Evolutionary conservation across 2,888 invertebrate genomes (phyloP), one percentile per base, ranked within the genome.

Genomic region (Agrotis segetum): DNA sequence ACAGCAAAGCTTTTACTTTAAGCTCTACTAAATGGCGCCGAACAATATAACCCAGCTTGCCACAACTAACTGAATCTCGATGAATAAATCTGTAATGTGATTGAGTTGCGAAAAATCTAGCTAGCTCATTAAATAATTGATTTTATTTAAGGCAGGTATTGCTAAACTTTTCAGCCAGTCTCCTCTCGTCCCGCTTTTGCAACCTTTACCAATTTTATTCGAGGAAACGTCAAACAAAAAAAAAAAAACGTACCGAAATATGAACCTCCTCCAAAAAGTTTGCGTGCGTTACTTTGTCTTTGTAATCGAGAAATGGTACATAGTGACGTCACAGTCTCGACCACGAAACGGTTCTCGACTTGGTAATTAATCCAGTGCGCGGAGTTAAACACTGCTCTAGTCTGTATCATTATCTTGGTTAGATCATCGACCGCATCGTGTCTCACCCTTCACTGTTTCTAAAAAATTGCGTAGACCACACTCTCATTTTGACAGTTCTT

Each of bases 381-480:
- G 62, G 67, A 74, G 62, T 67, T 75, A 72, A 77, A 67, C 71
- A 74, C 81, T 50, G 62, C 40, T 68, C 71, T 67, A 69, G 63
- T 77, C 72, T 71, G 64, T 77, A 75, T 74, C 63, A 83, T 82
- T 83, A 88, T 85, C 83, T 85, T 59, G 76, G 71, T 82, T 83
- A 84, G 86, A 87, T 88, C 86, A 84, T 87, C 79, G 86, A 87
- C 85, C 88, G 82, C 83, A 19, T 17, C 14, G 29, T 24, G 56
- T 62, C 65, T 67, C 55, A 74, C 58, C 81, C 81, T 69, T 77
- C 81, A 77, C 68, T 64, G 44, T 74, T 74, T 66, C 64, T 62
- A 52, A 65, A 73, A 64, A 77, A 47, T 63, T 68, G 74, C 59
- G 24, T 47, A n/a, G 49, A 67, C 21, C 40, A 53, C 61, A 63